Conservation (phyloP, 2,113 vertebrate species). For the Eulemur rufifrons region DNA sequence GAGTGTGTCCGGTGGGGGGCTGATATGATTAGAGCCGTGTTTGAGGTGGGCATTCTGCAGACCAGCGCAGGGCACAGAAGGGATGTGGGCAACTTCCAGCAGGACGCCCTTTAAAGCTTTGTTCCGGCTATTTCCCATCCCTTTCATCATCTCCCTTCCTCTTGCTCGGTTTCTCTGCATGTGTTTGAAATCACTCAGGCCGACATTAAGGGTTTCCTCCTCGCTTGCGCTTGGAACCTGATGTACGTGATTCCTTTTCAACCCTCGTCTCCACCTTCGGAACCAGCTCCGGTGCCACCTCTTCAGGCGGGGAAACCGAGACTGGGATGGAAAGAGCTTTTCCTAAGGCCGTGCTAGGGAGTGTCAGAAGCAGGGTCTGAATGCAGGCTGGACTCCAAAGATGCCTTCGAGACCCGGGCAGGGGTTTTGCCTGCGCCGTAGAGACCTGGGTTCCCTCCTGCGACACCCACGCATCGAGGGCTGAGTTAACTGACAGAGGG, state of each 20-base stretch:
- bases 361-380: neutral
- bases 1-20: neutral
- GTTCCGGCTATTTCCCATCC: neutral
- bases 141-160: slow-evolving; percentile 64
- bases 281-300: neutral
- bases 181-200: slow-evolving; percentile 43
- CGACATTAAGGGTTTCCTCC: neutral
- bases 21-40: slow-evolving; percentile 62
- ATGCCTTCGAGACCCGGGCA: neutral
- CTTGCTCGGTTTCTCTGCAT: neutral
- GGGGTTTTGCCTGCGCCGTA: neutral
- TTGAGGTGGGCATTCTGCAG: slow-evolving; percentile 18
- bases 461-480: neutral
- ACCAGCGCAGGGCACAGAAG: slow-evolving; percentile 24
- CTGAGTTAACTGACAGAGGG: neutral
- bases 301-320: slow-evolving; percentile 24
- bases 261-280: neutral
- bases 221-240: neutral
- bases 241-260: neutral
- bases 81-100: neutral
- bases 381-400: neutral
- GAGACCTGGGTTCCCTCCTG: neutral
- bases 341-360: neutral
- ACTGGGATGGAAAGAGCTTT: neutral
- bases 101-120: neutral